Percentiles rank a stretch among this genome's conserved stretches.
phyloP scores from a whole-genome alignment of 2,888 invertebrate species.

The Caprella mutica region DNA sequence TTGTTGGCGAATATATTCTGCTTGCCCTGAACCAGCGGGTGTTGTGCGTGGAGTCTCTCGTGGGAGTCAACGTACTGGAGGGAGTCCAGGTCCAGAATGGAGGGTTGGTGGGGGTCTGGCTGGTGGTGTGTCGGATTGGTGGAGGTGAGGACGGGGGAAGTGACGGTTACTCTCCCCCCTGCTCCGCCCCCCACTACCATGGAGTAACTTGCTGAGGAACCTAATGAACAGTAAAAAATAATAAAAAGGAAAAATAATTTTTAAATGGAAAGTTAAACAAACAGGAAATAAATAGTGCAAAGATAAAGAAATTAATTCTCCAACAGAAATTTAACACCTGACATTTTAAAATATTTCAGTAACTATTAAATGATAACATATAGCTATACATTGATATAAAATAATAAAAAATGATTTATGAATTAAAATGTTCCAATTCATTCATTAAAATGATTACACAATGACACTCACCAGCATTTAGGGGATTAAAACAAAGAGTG shows the following conservation, averaged over 20 bases:
- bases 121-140: neutral
- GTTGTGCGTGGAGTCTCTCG: neutral
- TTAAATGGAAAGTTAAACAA: neutral
- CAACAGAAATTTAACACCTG: neutral
- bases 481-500: too few species aligned
- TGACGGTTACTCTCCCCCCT: slow-evolving; percentile 5
- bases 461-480: too few species aligned
- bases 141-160: neutral
- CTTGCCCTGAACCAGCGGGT: neutral
- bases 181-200: neutral
- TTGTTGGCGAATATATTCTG: neutral
- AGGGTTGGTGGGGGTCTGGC: neutral
- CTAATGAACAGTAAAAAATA: neutral
- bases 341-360: too few species aligned
- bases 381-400: too few species aligned
- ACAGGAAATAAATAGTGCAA: neutral
- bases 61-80: slow-evolving; percentile 22
- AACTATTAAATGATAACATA: too few species aligned
- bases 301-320: neutral
- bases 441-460: too few species aligned
- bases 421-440: too few species aligned
- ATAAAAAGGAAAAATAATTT: neutral
- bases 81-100: slow-evolving; percentile 25
- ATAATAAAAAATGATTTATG: too few species aligned
- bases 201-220: neutral